These are phyloP conservation scores for Melangyna quadrimaculata DNA, from an alignment of 2,888 invertebrate genomes.

Conservation along the genomic window DNA sequence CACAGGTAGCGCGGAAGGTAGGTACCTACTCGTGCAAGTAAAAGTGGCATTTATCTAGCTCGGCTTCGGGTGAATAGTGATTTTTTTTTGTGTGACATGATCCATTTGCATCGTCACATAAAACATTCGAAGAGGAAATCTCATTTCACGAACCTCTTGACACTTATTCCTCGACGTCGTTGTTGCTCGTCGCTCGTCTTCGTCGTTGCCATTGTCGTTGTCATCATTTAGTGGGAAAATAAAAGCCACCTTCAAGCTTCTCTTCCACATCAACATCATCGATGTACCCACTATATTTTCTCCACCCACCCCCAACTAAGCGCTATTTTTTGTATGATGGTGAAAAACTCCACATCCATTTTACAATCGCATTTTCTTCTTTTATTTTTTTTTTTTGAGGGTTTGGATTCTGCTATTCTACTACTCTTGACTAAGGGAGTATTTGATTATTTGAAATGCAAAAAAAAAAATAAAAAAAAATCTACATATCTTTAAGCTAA, in stretches of 20 bases:
- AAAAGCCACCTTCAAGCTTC: constrained; percentile 11
- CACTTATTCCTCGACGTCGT: constrained; percentile 51
- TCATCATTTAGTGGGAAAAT: background rate
- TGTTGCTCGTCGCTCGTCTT: too few relatives aligned
- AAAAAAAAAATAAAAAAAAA: constrained; percentile 24
- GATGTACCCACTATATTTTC: too few relatives aligned
- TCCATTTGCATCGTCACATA: constrained; percentile 64
- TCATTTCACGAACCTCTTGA: constrained; percentile 68
- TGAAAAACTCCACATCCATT: constrained; percentile 4
- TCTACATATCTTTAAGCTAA: constrained; percentile 8
- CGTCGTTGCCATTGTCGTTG: background rate
- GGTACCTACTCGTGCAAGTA: constrained; percentile 40
- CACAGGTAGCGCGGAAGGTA: constrained; percentile 16
- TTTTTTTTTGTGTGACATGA: constrained; percentile 58
- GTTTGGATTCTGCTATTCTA: background rate
- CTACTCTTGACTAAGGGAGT: constrained; percentile 3
- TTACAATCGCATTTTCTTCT: background rate
- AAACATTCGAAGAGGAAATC: constrained; percentile 66
- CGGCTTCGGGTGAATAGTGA: constrained; percentile 43
- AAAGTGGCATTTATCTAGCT: constrained; percentile 13
- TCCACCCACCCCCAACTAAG: constrained; percentile 1
- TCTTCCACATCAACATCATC: constrained; percentile 2
- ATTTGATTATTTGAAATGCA: constrained; percentile 55
- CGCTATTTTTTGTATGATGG: background rate
- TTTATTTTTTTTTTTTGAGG: background rate